These are phyloP conservation scores for Psilopogon haemacephalus DNA, from an alignment of 2,113 vertebrate species.

Conservation along the genomic window DNA sequence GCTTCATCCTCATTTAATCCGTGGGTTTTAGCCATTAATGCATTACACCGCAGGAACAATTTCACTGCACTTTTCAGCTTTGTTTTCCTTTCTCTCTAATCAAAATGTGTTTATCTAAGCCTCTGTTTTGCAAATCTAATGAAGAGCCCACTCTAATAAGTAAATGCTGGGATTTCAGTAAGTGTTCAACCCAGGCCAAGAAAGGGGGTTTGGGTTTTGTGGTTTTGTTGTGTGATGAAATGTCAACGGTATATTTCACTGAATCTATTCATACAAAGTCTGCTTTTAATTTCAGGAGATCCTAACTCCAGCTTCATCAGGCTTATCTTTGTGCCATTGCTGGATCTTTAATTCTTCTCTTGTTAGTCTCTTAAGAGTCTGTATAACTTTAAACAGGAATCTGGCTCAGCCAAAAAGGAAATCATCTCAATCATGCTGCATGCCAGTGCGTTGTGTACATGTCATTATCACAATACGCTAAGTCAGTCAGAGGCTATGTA, in stretches of 20 bases:
- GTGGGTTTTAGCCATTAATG: not conserved
- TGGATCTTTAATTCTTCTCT: conserved; percentile 55
- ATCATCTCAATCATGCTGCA: conserved; percentile 54
- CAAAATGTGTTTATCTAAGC: not conserved
- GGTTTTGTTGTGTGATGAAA: conserved; percentile 3
- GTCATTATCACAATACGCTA: conserved; percentile 51
- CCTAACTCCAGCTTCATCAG: conserved; percentile 23
- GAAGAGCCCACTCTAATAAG: not conserved
- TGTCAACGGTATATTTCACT: conserved; percentile 22
- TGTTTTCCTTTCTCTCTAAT: not conserved
- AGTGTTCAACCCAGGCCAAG: not conserved
- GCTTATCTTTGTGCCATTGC: conserved; percentile 54
- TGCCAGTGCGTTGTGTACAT: conserved; percentile 58
- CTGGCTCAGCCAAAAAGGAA: conserved; percentile 68
- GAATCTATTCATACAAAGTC: conserved; percentile 25
- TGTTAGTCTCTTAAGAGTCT: conserved; percentile 45
- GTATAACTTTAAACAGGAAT: conserved; percentile 66
- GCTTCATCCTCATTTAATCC: not conserved
- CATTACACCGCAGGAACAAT: not conserved
- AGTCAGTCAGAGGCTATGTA: conserved; percentile 22
- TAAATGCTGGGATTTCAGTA: not conserved
- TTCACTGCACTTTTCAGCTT: not conserved
- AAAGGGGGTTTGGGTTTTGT: not conserved
- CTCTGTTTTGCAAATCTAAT: not conserved
- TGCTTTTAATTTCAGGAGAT: conserved; percentile 58